These are phyloP conservation scores for Syrmaticus mikado DNA, from an alignment of 2,113 vertebrate species.

Conservation along the genomic window DNA sequence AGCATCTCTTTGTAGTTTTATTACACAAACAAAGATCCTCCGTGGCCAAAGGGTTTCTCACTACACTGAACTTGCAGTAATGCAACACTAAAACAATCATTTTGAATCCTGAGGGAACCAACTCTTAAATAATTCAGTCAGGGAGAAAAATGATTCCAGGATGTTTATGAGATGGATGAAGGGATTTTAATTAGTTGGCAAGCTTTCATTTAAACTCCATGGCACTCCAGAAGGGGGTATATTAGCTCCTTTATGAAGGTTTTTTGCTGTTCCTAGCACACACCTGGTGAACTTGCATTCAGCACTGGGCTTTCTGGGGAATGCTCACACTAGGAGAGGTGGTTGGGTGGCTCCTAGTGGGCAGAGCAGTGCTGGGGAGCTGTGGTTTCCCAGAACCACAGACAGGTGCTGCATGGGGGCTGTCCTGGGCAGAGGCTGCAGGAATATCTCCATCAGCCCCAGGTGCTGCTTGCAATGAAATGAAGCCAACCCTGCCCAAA, in stretches of 20 bases:
- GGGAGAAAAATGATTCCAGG: background rate
- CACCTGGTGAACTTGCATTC: conserved; percentile 1
- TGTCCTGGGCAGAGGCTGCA: background rate
- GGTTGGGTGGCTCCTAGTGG: accelerated
- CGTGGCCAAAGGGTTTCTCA: background rate
- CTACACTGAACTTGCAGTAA: background rate
- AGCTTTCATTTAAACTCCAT: background rate
- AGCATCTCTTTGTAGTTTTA: background rate
- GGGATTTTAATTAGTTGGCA: conserved; percentile 47
- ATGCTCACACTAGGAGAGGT: background rate
- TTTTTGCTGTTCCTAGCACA: conserved; percentile 8
- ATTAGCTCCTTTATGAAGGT: conserved; percentile 14
- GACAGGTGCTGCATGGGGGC: background rate
- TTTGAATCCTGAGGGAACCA: background rate
- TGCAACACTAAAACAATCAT: background rate
- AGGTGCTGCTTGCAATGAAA: background rate
- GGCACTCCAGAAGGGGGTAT: background rate
- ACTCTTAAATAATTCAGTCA: conserved; percentile 47
- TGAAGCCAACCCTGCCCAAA: background rate
- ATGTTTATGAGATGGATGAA: conserved; percentile 56
- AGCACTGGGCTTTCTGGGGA: background rate
- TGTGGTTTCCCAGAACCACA: accelerated
- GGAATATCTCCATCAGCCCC: background rate
- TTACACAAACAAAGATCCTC: background rate
- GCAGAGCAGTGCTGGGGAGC: background rate